Conservation (phyloP, 2,888 invertebrate species). For the Agrypnus murinus region DNA sequence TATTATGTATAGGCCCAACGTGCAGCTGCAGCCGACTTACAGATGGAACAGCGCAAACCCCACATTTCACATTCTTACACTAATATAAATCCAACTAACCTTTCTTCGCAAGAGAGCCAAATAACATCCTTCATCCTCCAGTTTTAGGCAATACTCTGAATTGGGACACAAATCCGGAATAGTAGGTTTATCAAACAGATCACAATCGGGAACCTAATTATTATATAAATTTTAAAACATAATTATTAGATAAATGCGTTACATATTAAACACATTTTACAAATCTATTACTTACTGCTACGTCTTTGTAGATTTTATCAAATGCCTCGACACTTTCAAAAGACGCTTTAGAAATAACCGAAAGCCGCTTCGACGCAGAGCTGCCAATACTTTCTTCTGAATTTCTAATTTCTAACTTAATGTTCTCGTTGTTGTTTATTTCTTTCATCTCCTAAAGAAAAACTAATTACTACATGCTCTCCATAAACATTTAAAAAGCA, state of each 20-base stretch:
- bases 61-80: too few relatives aligned
- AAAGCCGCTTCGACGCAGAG: constrained; percentile 25
- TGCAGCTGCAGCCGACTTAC: too few relatives aligned
- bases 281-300: constrained; percentile 50
- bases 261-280: background rate
- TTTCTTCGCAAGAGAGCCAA: constrained; percentile 81
- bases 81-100: too few relatives aligned
- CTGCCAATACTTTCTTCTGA: constrained; percentile 47
- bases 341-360: constrained; percentile 33
- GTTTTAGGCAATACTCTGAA: constrained; percentile 71
- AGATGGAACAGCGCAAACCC: too few relatives aligned
- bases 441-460: constrained; percentile 54
- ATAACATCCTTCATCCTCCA: constrained; percentile 77
- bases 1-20: too few relatives aligned
- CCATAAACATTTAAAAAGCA: background rate
- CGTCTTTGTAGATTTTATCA: constrained; percentile 50
- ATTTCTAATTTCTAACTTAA: constrained; percentile 43
- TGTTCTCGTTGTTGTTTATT: constrained; percentile 64
- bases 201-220: constrained; percentile 79
- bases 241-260: too few relatives aligned
- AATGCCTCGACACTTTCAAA: constrained; percentile 29
- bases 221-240: too few relatives aligned
- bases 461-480: too few relatives aligned
- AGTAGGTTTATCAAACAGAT: constrained; percentile 79
- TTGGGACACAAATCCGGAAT: constrained; percentile 77